Evolutionary conservation across 2,113 vertebrate species (phyloP), one percentile per base, ranked within the genome.

Genomic region (Spea multiplicata): DNA sequence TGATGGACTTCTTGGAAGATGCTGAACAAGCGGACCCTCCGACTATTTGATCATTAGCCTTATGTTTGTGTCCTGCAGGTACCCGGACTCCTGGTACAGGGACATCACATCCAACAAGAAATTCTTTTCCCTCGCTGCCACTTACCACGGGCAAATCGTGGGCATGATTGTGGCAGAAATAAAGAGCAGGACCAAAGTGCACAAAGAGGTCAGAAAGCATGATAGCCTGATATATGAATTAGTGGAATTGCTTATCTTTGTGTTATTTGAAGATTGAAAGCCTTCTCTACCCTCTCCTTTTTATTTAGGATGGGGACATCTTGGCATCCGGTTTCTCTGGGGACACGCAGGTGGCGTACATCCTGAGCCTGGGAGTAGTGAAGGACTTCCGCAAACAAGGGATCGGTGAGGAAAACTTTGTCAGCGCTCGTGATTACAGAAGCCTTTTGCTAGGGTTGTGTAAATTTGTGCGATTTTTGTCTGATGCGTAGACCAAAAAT

Each of bases 41-140:
- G 30, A 30, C 2, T 30, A 30, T 30, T 30, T 30, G 30, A 30
- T 30, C 30, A 30, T 30, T 12, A 8, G 55, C 48, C 44, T 0
- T 68, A 6, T 9, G 3, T 75, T 47, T 62, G 1, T 72, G 81
- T 14, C 65, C 44, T 59, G 71, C 88, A 99, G 97, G 91, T 99
- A 99, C 89, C 97, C 97, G 88, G 97, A 99, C 93, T 99, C 97
- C 90, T 99, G 97, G 97, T 99, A 99, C 91, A 95, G 95, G 88
- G 97, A 99, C 78, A 99, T 99, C 90, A 99, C 97, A 61, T 98
- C 97, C 86, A 99, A 98, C 95, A 98, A 97, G 91, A 99, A 98
- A 90, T 99, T 99, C 89, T 99, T 99, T 87, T 99, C 97, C 78
- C 94, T 99, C 3, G 96, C 97, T 57, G 97, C 97, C 82, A 99